Evolutionary conservation across 1,140 invertebrate genomes (phyloP).

Genomic region (Papilio xuthus): DNA sequence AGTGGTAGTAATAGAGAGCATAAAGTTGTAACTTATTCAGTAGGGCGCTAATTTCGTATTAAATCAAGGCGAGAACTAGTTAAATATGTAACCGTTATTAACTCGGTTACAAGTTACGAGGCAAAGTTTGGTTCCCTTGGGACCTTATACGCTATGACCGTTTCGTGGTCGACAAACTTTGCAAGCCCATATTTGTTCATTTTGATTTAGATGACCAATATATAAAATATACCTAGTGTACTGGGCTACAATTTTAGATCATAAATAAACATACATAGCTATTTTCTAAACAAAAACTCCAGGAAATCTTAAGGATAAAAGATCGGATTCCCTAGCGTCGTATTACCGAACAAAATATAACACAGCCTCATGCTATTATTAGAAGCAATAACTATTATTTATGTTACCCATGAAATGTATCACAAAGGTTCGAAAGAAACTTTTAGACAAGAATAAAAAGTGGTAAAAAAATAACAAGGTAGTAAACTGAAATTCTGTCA

Average conservation of each 20-base stretch:
- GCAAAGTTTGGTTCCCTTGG: not conserved
- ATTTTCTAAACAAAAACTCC: not conserved
- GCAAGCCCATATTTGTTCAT: not conserved
- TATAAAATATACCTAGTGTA: not conserved
- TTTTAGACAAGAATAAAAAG: too few relatives aligned
- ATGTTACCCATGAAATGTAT: not conserved
- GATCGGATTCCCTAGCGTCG: not conserved
- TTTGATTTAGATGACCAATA: constrained; percentile 1
- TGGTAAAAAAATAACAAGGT: not conserved
- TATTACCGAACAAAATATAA: not conserved
- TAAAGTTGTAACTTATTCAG: constrained; percentile 33
- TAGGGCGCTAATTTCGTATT: constrained; percentile 32
- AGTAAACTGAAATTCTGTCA: not conserved
- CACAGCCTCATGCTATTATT: not conserved
- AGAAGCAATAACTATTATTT: constrained; percentile 19
- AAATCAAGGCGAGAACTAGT: constrained; percentile 36
- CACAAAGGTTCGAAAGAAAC: not conserved
- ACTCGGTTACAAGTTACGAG: constrained; percentile 30
- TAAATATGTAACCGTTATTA: constrained; percentile 36
- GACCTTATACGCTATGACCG: not conserved
- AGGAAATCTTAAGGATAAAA: not conserved
- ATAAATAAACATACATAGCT: too few relatives aligned
- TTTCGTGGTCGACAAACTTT: constrained; percentile 13
- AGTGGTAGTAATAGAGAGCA: constrained; percentile 6
- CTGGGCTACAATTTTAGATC: not conserved